These are phyloP conservation scores for Choreutis nemorana DNA, from an alignment of 2,888 invertebrate species.

Conservation along the genomic window DNA sequence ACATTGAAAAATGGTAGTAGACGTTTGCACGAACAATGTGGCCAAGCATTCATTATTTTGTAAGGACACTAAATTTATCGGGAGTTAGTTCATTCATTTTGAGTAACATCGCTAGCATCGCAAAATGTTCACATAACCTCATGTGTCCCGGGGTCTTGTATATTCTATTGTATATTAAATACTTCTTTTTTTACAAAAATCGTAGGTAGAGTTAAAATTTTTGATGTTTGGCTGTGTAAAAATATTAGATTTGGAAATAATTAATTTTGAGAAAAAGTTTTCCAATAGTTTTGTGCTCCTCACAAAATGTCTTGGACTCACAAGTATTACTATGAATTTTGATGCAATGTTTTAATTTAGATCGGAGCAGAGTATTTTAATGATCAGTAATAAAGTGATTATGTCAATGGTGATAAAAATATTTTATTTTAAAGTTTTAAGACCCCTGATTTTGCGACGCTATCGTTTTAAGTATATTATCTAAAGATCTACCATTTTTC, in stretches of 20 bases:
- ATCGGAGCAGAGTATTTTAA: conserved; percentile 50
- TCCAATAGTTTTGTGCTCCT: conserved; percentile 39
- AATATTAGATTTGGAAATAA: conserved; percentile 43
- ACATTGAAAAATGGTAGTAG: conserved; percentile 61
- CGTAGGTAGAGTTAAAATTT: conserved; percentile 55
- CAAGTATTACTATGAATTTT: conserved; percentile 30
- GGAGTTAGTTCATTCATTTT: conserved; percentile 20
- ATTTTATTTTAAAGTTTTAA: conserved; percentile 27
- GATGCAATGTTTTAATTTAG: conserved; percentile 61
- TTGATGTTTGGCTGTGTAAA: conserved; percentile 65
- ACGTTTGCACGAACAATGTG: conserved; percentile 23
- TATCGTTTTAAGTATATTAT: conserved; percentile 23
- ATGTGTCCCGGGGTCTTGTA: conserved; percentile 31
- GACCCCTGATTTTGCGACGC: conserved; percentile 41
- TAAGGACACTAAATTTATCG: conserved; percentile 13
- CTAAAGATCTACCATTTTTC: conserved; percentile 55
- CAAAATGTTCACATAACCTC: conserved; percentile 68
- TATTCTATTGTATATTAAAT: conserved; percentile 35
- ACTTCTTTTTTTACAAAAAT: conserved; percentile 37
- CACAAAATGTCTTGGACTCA: conserved; percentile 31
- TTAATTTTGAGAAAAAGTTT: conserved; percentile 60
- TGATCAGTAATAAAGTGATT: conserved; percentile 57
- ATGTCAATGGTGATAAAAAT: conserved; percentile 40
- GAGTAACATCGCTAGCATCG: conserved; percentile 56
- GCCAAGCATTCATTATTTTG: conserved; percentile 37